phyloP scores from a whole-genome alignment of 1,140 invertebrate genomes.

The Coboldia fuscipes region DNA sequence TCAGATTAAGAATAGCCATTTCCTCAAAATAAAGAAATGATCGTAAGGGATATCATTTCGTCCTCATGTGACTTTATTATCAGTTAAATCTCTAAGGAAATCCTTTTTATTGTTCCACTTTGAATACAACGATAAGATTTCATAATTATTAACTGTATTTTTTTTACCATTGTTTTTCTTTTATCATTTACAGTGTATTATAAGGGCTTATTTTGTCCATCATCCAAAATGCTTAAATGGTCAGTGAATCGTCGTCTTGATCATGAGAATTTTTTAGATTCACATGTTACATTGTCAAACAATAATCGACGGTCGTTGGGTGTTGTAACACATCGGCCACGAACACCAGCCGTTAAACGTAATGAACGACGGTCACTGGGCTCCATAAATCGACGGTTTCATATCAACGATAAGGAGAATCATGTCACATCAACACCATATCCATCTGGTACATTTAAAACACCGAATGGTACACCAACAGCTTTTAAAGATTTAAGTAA shows the following conservation, averaged over 20 bases:
- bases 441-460: constrained; percentile 5
- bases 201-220: too few species aligned
- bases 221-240: constrained; percentile 22
- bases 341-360: background rate
- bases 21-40: too few species aligned
- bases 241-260: constrained; percentile 11
- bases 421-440: constrained; percentile 16
- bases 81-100: too few species aligned
- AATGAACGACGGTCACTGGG: background rate
- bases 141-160: too few species aligned
- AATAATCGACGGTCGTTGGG: background rate
- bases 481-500: constrained; percentile 13
- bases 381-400: background rate
- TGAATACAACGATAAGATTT: too few species aligned
- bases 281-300: constrained; percentile 1
- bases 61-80: too few species aligned
- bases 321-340: background rate
- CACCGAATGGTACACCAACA: background rate
- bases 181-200: too few species aligned
- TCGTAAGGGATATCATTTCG: too few species aligned
- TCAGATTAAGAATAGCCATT: too few species aligned
- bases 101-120: too few species aligned
- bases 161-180: too few species aligned
- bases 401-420: constrained; percentile 14
- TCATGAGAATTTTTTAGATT: constrained; percentile 1